These are phyloP conservation scores for Tuta absoluta DNA, from an alignment of 2,888 invertebrate species.

Conservation along the genomic window DNA sequence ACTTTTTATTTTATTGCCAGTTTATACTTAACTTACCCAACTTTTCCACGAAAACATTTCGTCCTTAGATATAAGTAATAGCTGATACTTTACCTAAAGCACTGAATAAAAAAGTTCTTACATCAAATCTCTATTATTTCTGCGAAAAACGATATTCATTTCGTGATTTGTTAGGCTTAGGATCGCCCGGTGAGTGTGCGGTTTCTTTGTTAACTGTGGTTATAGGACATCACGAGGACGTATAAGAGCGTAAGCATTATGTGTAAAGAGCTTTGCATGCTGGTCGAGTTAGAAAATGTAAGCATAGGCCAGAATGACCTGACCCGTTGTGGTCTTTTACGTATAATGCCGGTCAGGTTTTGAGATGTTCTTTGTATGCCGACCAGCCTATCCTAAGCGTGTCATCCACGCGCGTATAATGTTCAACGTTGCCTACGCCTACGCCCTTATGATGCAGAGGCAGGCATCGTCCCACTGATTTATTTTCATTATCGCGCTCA, in stretches of 20 bases:
- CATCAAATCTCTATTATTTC: neutral
- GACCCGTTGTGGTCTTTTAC: too few species aligned
- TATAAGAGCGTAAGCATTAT: conserved; percentile 30
- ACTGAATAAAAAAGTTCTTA: conserved; percentile 5
- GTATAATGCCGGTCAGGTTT: too few species aligned
- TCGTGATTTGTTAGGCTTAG: conserved; percentile 15
- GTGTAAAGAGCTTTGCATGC: too few species aligned
- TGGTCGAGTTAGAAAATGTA: too few species aligned
- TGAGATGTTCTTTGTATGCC: too few species aligned
- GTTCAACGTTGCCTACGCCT: too few species aligned
- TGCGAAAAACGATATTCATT: conserved; percentile 1
- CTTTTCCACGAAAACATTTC: neutral
- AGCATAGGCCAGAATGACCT: too few species aligned
- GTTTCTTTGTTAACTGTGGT: conserved; percentile 3
- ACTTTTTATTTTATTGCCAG: too few species aligned
- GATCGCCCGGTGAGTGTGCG: conserved; percentile 4
- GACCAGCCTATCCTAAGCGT: too few species aligned
- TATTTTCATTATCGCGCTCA: conserved; percentile 64
- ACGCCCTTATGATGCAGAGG: conserved; percentile 55
- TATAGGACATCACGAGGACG: conserved; percentile 40
- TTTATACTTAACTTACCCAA: neutral
- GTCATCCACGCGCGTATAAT: too few species aligned
- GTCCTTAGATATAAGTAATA: neutral
- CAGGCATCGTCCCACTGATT: conserved; percentile 55
- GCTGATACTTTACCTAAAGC: conserved; percentile 3